phyloP scores from a whole-genome alignment of 2,113 vertebrate species.

The Xiphophorus hellerii region DNA sequence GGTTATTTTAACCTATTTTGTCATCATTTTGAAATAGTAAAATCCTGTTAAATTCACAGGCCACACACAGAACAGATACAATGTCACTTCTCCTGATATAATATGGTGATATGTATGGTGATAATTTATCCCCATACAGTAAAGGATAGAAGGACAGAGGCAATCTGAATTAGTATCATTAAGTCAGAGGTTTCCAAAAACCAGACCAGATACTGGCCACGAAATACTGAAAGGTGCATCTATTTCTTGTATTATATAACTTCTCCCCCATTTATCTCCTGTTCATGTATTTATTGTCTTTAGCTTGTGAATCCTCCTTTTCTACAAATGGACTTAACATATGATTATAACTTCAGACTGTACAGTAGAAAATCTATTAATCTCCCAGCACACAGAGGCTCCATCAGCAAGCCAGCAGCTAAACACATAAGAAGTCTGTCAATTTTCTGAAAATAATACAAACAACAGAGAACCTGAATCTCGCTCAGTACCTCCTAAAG shows the following conservation, averaged over 20 bases:
- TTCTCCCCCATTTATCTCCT: background rate
- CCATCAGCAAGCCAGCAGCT: slow-evolving; percentile 12
- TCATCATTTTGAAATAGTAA: background rate
- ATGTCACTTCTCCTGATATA: background rate
- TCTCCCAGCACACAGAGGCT: slow-evolving; percentile 20
- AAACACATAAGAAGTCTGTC: slow-evolving; percentile 49
- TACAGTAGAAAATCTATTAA: background rate
- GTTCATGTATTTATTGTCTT: slow-evolving; percentile 27
- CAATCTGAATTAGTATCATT: too few species aligned
- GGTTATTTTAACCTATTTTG: background rate
- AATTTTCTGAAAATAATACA: slow-evolving; percentile 44
- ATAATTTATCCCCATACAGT: background rate
- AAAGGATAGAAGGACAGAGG: background rate
- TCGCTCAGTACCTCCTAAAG: slow-evolving; percentile 56
- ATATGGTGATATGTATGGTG: too few species aligned
- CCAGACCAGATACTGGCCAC: background rate
- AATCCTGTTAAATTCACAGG: background rate
- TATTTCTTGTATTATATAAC: slow-evolving; percentile 11
- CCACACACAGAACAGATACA: background rate
- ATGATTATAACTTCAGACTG: slow-evolving; percentile 51
- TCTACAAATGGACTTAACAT: slow-evolving; percentile 46
- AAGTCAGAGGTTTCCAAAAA: background rate
- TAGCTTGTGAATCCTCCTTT: slow-evolving; percentile 26
- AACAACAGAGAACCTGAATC: slow-evolving; percentile 47
- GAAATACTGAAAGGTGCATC: background rate